These are phyloP conservation scores for Prenolepis imparis DNA, from an alignment of 2,888 invertebrate species.

Conservation along the genomic window DNA sequence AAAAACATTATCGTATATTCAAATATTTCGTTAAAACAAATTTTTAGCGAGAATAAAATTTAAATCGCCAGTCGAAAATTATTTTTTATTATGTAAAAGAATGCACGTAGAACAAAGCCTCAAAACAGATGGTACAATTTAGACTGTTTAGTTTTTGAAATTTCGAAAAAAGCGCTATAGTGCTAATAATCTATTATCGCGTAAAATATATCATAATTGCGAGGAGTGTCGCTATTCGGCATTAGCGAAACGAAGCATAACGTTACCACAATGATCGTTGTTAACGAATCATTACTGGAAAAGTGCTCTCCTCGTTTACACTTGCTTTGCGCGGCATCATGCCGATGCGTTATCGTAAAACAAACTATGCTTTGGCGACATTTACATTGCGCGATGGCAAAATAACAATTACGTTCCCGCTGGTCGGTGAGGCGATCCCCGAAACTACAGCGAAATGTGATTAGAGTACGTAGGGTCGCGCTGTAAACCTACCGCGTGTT, in stretches of 20 bases:
- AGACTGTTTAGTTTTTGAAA: not conserved
- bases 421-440: constrained; percentile 50
- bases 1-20: constrained; percentile 1
- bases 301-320: constrained; percentile 56
- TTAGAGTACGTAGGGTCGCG: constrained; percentile 56
- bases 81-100: not conserved
- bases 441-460: constrained; percentile 62
- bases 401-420: constrained; percentile 56
- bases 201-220: constrained; percentile 47
- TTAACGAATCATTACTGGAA: constrained; percentile 57
- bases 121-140: constrained; percentile 1
- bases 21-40: constrained; percentile 6
- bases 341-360: constrained; percentile 59
- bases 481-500: constrained; percentile 56
- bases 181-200: constrained; percentile 25
- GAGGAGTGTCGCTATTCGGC: constrained; percentile 30
- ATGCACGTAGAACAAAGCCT: not conserved
- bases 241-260: constrained; percentile 39
- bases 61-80: not conserved
- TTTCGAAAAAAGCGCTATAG: not conserved
- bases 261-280: constrained; percentile 44
- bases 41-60: not conserved
- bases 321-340: constrained; percentile 55
- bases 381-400: constrained; percentile 58
- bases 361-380: constrained; percentile 58